phyloP scores from a whole-genome alignment of 92 coral and sea anemone genomes.

The Epizoanthus rinbou region DNA sequence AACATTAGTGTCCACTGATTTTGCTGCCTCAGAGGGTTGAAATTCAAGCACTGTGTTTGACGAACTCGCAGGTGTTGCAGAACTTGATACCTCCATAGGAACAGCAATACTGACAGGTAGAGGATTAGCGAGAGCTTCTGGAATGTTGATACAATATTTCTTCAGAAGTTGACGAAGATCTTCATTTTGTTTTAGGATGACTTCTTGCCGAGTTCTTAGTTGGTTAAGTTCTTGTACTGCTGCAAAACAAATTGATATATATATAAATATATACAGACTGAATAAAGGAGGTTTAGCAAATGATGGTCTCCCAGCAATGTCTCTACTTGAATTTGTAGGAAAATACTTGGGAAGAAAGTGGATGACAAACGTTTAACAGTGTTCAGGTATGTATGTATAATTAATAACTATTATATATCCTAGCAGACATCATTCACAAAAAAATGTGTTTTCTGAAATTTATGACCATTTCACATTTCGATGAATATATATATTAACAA shows the following conservation, averaged over 20 bases:
- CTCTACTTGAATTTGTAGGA: too few relatives aligned
- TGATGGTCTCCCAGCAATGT: too few relatives aligned
- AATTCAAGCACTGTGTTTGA: slow-evolving; percentile 17
- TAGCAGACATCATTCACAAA: too few relatives aligned
- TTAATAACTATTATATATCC: too few relatives aligned
- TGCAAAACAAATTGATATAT: not conserved
- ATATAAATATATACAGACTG: too few relatives aligned
- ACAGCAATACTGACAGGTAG: slow-evolving; percentile 12
- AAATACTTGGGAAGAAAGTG: too few relatives aligned
- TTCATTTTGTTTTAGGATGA: slow-evolving; percentile 56
- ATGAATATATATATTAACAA: too few relatives aligned
- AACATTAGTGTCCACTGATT: slow-evolving; percentile 1
- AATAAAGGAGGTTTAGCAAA: too few relatives aligned
- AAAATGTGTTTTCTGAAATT: too few relatives aligned
- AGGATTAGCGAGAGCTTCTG: slow-evolving; percentile 48
- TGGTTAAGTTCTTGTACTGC: slow-evolving; percentile 70
- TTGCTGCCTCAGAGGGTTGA: not conserved
- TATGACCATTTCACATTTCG: too few relatives aligned
- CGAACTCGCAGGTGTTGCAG: not conserved
- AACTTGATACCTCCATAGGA: slow-evolving; percentile 11
- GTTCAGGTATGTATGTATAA: too few relatives aligned
- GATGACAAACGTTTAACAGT: too few relatives aligned
- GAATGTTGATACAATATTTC: slow-evolving; percentile 55
- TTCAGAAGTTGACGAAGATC: slow-evolving; percentile 58
- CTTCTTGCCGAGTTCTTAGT: slow-evolving; percentile 59